phyloP scores from a whole-genome alignment of 1,140 invertebrate species.

The Drosophila ohnishii region DNA sequence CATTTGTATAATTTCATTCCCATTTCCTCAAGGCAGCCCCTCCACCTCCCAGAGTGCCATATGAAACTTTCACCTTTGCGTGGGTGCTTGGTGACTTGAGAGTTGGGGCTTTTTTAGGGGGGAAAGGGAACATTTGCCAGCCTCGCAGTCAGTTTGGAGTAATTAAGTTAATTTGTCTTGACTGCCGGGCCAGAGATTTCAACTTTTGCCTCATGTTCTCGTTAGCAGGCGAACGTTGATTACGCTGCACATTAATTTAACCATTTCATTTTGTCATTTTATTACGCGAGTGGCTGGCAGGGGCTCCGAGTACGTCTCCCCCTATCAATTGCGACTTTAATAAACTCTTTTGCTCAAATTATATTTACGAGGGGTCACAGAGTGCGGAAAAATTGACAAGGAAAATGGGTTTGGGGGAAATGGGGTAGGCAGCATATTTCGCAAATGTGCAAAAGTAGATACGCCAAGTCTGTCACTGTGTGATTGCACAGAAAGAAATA shows the following conservation, averaged over 20 bases:
- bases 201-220: conserved; percentile 45
- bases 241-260: conserved; percentile 49
- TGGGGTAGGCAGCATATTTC: conserved; percentile 45
- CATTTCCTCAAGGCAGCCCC: conserved; percentile 16
- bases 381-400: conserved; percentile 46
- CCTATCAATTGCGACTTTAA: conserved; percentile 70
- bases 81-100: neutral
- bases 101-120: neutral
- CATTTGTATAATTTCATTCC: conserved; percentile 42
- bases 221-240: conserved; percentile 44
- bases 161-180: conserved; percentile 54
- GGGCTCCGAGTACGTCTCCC: neutral
- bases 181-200: conserved; percentile 44
- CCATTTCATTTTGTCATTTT: conserved; percentile 49
- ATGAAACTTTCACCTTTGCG: conserved; percentile 45
- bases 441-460: conserved; percentile 79
- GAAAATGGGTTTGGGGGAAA: neutral
- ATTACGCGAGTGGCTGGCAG: conserved; percentile 22
- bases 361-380: conserved; percentile 72
- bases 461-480: conserved; percentile 47
- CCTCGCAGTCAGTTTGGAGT: conserved; percentile 45
- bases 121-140: conserved; percentile 9
- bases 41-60: conserved; percentile 4
- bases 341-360: conserved; percentile 75
- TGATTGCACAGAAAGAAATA: neutral